Evolutionary conservation across 2,888 invertebrate species (phyloP).

Genomic region (Eupithecia pulchellata): DNA sequence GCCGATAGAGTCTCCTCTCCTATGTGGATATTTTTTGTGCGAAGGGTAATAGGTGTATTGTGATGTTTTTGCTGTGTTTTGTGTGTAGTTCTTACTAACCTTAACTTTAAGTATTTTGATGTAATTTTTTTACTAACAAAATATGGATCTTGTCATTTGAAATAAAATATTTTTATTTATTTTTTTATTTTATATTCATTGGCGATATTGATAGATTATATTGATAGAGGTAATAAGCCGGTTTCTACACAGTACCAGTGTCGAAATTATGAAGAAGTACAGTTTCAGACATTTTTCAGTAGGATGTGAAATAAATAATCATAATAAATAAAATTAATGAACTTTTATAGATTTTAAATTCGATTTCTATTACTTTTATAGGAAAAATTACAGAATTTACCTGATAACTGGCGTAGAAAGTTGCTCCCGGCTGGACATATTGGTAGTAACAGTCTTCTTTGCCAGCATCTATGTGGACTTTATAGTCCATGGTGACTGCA

Average conservation of each 20-base stretch:
- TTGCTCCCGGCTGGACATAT: conserved; percentile 95
- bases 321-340: background rate
- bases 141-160: no score
- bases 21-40: no score
- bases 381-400: conserved; percentile 77
- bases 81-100: no score
- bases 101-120: no score
- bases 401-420: conserved; percentile 97
- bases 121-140: no score
- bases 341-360: conserved; percentile 9
- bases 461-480: conserved; percentile 97
- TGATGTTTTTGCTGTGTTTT: no score
- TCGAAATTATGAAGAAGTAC: background rate
- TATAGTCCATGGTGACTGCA: conserved; percentile 97
- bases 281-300: background rate
- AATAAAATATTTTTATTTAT: no score
- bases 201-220: background rate
- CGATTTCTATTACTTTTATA: conserved; percentile 23
- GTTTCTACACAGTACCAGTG: background rate
- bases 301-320: no score
- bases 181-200: no score
- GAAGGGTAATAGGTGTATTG: no score
- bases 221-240: background rate
- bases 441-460: conserved; percentile 97
- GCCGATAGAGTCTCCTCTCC: no score